Base-by-base conservation (phyloP, 2,797 vertebrate genomes). In the Lophius americanus region DNA sequence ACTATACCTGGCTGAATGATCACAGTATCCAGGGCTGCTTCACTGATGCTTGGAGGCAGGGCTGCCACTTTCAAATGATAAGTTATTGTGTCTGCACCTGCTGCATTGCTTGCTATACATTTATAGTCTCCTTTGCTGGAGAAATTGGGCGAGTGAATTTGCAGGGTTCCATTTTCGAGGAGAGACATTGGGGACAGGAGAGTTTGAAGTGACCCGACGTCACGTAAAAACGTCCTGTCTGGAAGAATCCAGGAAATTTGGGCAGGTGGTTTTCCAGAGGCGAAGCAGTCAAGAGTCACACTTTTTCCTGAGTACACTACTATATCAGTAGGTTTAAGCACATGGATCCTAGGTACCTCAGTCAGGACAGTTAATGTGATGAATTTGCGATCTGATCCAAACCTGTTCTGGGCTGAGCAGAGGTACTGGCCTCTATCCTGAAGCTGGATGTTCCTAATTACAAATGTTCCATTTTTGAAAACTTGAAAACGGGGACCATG, bases 171-270 rank as follows among this genome's bases (percentile, higher is more conserved):
- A 70, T 95, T 95, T 47, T 81, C 66, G 66, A 92, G 88, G 48
- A 95, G 79, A 35, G 81, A 86, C 60, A 91, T 72, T 5, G 76
- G 42, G 69, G 85, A 79, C 32, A 81, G 80, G 37, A 44, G 12
- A 23, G 79, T 72, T 52, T 57, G 60, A 54, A 88, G 67, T 4
- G 43, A 63, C 11, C 88, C 90, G 0, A 76, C 60, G 33, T 93
- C 89, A 14, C 91, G 88, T 33, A 95, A 79, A 67, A 94, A 93
- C 0, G 82, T 92, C 78, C 85, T 90, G 77, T 95, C 91, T 0
- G 94, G 94, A 69, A 95, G 93, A 73, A 95, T 93, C 94, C 94
- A 95, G 42, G 94, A 93, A 57, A 94, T 89, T 49, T 94, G 91
- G 8, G 94, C 90, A 39, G 84, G 78, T 43, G 94, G 94, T 81